Base-by-base conservation (phyloP, 1,140 invertebrate genomes). In the Drosophila parvula region DNA sequence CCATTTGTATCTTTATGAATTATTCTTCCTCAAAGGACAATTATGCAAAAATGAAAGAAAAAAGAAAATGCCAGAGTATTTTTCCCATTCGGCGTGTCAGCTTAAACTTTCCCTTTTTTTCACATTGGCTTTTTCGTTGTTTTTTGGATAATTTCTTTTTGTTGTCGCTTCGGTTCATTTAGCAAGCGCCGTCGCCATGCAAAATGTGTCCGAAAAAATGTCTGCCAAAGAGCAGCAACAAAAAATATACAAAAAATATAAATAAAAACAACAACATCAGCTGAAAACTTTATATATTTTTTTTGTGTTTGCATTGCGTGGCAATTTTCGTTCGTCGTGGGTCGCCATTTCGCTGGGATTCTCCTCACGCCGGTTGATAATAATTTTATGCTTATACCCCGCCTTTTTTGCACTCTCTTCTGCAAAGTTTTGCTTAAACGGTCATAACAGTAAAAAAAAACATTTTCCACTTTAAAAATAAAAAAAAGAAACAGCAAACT, bases 391-490 rank as follows among this genome's bases (percentile, higher is more conserved):
- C 80, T 82, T 74, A 22, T 30, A 59, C 27, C 53, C 55, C 57
- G 62, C 73, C 59, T 70, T 73, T 76, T 78, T 67, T 79, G 48
- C 68, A 41, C 57, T 50, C 60, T 68, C 60, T 63, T 55, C 38
- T 41, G 73, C 67, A 83, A 88, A 88, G 73, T 89, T 88, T 88
- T 80, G 79, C 83, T 88, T 88, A 86, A 86, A 83, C 68, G 83
- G 68, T 83, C 83, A 88, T 88, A 89, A 83, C 79, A 89, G 65
- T 76, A 81, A 80, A 88, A 80, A 78, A 43, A 78, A 63, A 59
- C 61, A 81, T 74, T 85, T 65, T 78, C 45, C 60, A 74, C 48
- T 63, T 38, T 61, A 62, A 57, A 61, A 36, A 63, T 63, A 50
- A 38, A 61, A 43, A 38, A 51, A 7, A 50, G n/a, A 32, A 51